A percentile compares a stretch with the other conserved stretches of the same genome.
Evolutionary conservation across 2,113 vertebrate genomes (phyloP).

Genomic region (Thermophis baileyi): DNA sequence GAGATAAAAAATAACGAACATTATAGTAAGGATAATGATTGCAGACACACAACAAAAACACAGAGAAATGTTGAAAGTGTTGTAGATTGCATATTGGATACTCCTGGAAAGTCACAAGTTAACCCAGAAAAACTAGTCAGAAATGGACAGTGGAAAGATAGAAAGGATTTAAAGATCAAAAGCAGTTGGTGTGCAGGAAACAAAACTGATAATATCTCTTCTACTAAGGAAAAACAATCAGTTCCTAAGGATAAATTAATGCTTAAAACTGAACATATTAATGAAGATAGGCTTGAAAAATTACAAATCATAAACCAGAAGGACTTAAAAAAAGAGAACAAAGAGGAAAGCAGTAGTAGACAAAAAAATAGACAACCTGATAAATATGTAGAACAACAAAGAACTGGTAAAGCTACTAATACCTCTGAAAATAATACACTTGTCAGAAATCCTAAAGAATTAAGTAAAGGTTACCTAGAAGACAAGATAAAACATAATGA

Average conservation of each 20-base stretch:
- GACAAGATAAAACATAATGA: slow-evolving; percentile 63
- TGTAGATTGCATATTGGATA: slow-evolving; percentile 47
- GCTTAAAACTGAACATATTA: slow-evolving; percentile 51
- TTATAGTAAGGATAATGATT: slow-evolving; percentile 42
- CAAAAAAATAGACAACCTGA: slow-evolving; percentile 52
- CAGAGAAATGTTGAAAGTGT: slow-evolving; percentile 26
- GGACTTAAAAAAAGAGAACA: slow-evolving; percentile 62
- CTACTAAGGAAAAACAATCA: slow-evolving; percentile 65
- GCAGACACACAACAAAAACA: slow-evolving; percentile 59
- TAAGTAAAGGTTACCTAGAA: slow-evolving; percentile 58
- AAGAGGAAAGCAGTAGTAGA: slow-evolving; percentile 65
- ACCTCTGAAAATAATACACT: slow-evolving; percentile 59
- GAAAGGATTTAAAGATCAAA: slow-evolving; percentile 59
- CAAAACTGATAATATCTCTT: slow-evolving; percentile 52
- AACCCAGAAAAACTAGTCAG: slow-evolving; percentile 59
- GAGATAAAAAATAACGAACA: slow-evolving; percentile 60
- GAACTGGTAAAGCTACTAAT: slow-evolving; percentile 59
- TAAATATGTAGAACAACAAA: slow-evolving; percentile 63
- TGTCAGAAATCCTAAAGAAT: slow-evolving; percentile 57
- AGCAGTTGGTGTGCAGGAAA: slow-evolving; percentile 49
- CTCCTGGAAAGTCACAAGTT: slow-evolving; percentile 55
- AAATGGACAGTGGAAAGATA: slow-evolving; percentile 61
- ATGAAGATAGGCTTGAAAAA: slow-evolving; percentile 60
- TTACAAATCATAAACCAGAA: slow-evolving; percentile 62
- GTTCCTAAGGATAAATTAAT: slow-evolving; percentile 60